phyloP scores from a whole-genome alignment of 2,113 vertebrate species.

The Pogonocichla stellata region DNA sequence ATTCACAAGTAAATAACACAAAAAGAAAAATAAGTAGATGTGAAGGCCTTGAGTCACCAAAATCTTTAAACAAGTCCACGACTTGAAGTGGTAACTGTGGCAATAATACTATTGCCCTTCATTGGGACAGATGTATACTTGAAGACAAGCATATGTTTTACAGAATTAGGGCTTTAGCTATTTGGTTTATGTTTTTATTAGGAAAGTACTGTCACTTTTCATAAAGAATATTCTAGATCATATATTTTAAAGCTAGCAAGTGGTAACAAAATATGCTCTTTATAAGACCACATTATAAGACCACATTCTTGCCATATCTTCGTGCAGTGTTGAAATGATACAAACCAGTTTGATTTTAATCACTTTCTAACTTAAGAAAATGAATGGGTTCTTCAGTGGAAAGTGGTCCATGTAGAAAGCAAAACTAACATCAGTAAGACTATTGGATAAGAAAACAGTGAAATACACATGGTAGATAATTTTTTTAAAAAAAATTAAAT shows the following conservation, averaged over 20 bases:
- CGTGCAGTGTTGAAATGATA: not conserved
- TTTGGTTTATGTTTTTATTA: not conserved
- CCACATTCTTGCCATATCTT: not conserved
- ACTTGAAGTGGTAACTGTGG: not conserved
- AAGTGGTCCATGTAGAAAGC: not conserved
- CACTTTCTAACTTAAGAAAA: not conserved
- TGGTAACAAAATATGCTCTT: not conserved
- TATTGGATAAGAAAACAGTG: not conserved
- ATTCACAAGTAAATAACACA: not conserved
- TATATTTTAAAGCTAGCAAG: not conserved
- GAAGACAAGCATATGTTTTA: not conserved
- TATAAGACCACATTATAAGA: not conserved
- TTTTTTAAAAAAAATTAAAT: conserved; percentile 2
- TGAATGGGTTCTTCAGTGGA: not conserved
- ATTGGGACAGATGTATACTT: not conserved
- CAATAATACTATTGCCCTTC: not conserved
- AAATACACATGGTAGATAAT: not conserved
- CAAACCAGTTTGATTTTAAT: not conserved
- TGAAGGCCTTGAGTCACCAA: not conserved
- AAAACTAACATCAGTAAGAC: not conserved
- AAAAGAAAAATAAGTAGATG: not conserved
- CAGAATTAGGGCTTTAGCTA: not conserved
- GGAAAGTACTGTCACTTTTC: not conserved
- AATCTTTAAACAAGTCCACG: not conserved
- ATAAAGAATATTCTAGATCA: not conserved